Evolutionary conservation across 2,797 vertebrate species (phyloP), one percentile per base, ranked within the genome.

Genomic region (Morus bassanus): DNA sequence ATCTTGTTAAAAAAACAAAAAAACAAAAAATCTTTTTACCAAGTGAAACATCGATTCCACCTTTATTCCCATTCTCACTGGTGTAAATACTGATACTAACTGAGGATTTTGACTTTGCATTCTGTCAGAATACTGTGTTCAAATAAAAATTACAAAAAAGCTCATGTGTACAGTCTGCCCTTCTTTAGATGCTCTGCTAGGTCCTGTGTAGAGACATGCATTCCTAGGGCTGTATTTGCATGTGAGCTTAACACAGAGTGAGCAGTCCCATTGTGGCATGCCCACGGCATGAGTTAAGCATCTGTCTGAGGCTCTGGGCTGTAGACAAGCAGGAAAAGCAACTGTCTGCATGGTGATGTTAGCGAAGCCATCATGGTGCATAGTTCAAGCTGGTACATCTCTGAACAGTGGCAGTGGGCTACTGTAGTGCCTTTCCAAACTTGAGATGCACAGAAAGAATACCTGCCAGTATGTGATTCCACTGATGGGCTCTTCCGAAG

Each of bases 81-180:
- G 98, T 99, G 99, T 99, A 99, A 99, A 99, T 99, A 99, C 99
- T 99, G 99, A 99, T 98, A 98, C 98, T 99, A 99, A 99, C 98
- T 98, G 97, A 98, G 98, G 98, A 98, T 98, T 98, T 98, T 98
- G 98, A 99, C 98, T 99, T 99, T 98, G 98, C 98, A 99, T 99
- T 99, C 98, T 99, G 98, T 99, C 99, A 98, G 98, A 98, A 98
- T 98, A 98, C 98, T 99, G 98, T 99, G 99, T 99, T 99, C 98
- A 99, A 99, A 98, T 99, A 99, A 99, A 99, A 98, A 95, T 78
- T 85, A 98, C 96, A 85, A 98, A 97, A 94, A 77, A 56, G 2
- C 41, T 43, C 13, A 4, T 17, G 77, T 3, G 67, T 75, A 10
- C 74, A 37, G 88, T 95, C 92, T 81, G 85, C 60, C 35, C 83